phyloP scores from a whole-genome alignment of 1,140 invertebrate genomes.

The Temnothorax nylanderi region DNA sequence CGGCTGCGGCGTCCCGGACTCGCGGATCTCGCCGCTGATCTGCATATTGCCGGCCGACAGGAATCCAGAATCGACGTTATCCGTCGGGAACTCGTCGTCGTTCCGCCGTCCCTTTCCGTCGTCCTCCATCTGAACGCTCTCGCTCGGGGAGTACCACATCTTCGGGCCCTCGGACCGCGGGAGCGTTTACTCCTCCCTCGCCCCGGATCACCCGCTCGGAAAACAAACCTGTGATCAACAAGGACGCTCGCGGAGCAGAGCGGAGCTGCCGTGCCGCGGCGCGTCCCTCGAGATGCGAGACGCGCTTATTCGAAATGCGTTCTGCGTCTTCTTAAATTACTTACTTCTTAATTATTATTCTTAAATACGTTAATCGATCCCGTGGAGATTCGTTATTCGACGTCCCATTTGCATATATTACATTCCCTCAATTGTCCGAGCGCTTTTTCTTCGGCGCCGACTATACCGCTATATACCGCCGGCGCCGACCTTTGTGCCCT shows the following conservation, averaged over 20 bases:
- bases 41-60: slow-evolving; percentile 86
- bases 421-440: too few relatives aligned
- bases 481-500: too few relatives aligned
- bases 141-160: slow-evolving; percentile 71
- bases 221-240: background rate
- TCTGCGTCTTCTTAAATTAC: too few relatives aligned
- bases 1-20: slow-evolving; percentile 32
- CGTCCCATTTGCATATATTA: too few relatives aligned
- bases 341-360: too few relatives aligned
- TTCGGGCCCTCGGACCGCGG: slow-evolving; percentile 26
- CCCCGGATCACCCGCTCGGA: too few relatives aligned
- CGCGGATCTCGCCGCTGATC: slow-evolving; percentile 79
- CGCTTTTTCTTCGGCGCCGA: too few relatives aligned
- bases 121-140: slow-evolving; percentile 56
- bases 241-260: background rate
- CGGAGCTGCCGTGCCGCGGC: too few relatives aligned
- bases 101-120: slow-evolving; percentile 32
- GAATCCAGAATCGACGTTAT: slow-evolving; percentile 85
- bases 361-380: too few relatives aligned
- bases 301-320: background rate
- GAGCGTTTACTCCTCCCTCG: background rate
- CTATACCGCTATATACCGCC: too few relatives aligned
- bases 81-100: slow-evolving; percentile 60
- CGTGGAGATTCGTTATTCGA: too few relatives aligned
- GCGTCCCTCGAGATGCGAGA: background rate